phyloP scores from a whole-genome alignment of 2,888 invertebrate genomes.

The Heliothis peltigera region DNA sequence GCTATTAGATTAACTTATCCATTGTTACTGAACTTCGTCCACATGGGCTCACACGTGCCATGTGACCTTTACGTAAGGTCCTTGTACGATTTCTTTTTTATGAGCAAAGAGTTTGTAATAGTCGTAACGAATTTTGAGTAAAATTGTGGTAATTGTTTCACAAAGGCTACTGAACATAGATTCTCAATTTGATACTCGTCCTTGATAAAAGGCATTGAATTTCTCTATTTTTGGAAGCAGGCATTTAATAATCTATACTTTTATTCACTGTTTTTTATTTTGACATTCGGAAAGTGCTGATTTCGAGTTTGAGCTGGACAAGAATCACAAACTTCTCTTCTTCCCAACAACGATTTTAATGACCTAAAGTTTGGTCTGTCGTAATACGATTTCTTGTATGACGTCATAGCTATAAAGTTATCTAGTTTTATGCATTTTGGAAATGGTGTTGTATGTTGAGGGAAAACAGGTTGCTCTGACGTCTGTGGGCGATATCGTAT shows the following conservation, averaged over 20 bases:
- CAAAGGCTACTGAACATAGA: no score
- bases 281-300: no score
- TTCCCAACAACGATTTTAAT: not conserved
- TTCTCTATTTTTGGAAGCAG: no score
- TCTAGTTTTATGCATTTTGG: conserved; percentile 32
- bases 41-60: conserved; percentile 56
- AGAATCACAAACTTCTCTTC: no score
- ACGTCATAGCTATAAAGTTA: conserved; percentile 31
- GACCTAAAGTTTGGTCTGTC: not conserved
- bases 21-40: conserved; percentile 48
- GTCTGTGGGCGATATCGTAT: conserved; percentile 32
- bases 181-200: no score
- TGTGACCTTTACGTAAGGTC: conserved; percentile 28
- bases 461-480: conserved; percentile 35
- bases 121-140: conserved; percentile 1
- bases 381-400: conserved; percentile 23
- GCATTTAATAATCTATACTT: no score
- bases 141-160: no score
- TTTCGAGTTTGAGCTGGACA: no score
- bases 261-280: no score
- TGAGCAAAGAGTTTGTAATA: conserved; percentile 1
- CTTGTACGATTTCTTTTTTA: conserved; percentile 45
- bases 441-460: not conserved
- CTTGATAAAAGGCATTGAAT: no score
- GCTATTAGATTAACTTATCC: conserved; percentile 38